These are phyloP conservation scores for Blennius ocellaris DNA, from an alignment of 2,113 vertebrate genomes.

Conservation along the genomic window DNA sequence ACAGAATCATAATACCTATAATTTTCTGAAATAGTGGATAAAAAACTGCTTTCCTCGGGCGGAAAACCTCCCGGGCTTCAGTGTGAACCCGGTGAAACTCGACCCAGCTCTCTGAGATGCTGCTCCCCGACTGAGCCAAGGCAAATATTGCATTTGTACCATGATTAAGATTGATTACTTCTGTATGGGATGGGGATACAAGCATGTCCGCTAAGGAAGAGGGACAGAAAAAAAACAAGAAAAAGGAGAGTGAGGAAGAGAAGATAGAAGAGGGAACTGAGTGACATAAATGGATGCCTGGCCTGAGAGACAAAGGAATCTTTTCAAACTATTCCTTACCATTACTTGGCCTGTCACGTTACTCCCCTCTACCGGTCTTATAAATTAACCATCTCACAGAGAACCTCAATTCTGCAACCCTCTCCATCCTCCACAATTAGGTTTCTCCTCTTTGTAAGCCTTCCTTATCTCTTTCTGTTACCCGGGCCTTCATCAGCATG, in stretches of 20 bases:
- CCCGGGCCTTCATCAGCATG: slow-evolving; percentile 59
- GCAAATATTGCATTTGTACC: slow-evolving; percentile 58
- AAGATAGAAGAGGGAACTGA: slow-evolving; percentile 57
- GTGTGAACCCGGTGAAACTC: slow-evolving; percentile 34
- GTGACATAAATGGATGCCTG: slow-evolving; percentile 62
- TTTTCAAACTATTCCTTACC: slow-evolving; percentile 69
- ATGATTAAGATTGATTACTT: slow-evolving; percentile 68
- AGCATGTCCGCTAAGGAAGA: slow-evolving; percentile 31
- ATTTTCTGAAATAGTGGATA: slow-evolving; percentile 31
- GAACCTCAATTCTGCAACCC: slow-evolving; percentile 61
- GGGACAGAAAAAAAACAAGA: slow-evolving; percentile 9
- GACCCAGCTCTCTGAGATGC: slow-evolving; percentile 27
- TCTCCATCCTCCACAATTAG: slow-evolving; percentile 71
- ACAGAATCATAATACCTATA: slow-evolving; percentile 34
- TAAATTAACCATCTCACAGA: slow-evolving; percentile 81
- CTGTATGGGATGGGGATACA: slow-evolving; percentile 35
- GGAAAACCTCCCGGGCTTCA: slow-evolving; percentile 26
- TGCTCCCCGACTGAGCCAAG: slow-evolving; percentile 31
- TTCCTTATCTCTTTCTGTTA: slow-evolving; percentile 65
- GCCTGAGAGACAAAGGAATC: slow-evolving; percentile 74
- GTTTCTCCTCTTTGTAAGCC: slow-evolving; percentile 70
- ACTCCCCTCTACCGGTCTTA: slow-evolving; percentile 61
- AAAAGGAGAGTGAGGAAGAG: slow-evolving; percentile 49
- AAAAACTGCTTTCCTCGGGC: neutral
- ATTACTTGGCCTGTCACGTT: slow-evolving; percentile 78